Percentiles rank a stretch among this genome's conserved stretches.
phyloP scores from a whole-genome alignment of 2,113 vertebrate species.

The Nyctereutes procyonoides region DNA sequence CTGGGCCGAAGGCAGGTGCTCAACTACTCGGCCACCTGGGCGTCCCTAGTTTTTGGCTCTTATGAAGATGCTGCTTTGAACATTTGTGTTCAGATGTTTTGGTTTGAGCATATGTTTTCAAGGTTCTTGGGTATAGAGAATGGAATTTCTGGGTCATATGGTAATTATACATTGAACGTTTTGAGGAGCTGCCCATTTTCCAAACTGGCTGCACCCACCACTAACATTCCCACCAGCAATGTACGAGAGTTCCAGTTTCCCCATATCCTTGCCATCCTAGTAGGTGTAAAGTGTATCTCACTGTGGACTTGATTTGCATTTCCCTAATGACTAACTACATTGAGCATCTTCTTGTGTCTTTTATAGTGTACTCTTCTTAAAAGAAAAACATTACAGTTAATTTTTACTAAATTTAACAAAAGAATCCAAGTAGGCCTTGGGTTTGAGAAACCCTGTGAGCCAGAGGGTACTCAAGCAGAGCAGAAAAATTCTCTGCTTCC shows the following conservation, averaged over 20 bases:
- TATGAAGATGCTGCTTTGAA: neutral
- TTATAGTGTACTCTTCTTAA: neutral
- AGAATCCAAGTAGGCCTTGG: neutral
- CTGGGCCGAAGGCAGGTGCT: too few species aligned
- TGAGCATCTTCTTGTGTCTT: neutral
- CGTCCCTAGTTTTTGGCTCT: neutral
- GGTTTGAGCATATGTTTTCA: neutral
- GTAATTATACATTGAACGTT: neutral
- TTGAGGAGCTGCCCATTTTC: neutral
- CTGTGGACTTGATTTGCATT: neutral
- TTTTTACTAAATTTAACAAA: neutral
- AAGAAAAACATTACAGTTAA: neutral
- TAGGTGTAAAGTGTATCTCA: neutral
- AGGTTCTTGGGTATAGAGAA: neutral
- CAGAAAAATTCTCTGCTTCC: neutral
- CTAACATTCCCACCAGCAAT: too few species aligned
- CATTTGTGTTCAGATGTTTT: neutral
- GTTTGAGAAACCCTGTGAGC: neutral
- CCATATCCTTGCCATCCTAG: neutral
- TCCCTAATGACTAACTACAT: neutral
- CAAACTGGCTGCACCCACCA: rapidly evolving
- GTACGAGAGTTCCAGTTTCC: neutral
- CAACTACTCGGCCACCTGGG: too few species aligned
- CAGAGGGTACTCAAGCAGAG: too few species aligned
- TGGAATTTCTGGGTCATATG: neutral